Conservation (phyloP, 2,797 vertebrate species). For the Phyllotis vaccarum region DNA sequence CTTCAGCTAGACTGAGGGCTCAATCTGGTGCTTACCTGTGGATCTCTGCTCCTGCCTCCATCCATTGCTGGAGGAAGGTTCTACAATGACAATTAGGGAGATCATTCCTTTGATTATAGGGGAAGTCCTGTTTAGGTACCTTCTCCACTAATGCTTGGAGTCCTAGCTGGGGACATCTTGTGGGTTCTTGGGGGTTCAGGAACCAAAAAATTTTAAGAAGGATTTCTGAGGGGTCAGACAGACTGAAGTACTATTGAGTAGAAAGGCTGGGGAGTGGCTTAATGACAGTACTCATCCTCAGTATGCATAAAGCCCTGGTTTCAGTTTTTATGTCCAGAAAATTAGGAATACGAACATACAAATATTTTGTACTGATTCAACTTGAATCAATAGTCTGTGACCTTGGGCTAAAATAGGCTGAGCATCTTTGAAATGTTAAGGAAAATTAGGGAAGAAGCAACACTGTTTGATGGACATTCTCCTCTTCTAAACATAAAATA, state of each 20-base stretch:
- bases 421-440: not conserved
- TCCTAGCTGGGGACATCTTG: too few relatives aligned
- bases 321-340: not conserved
- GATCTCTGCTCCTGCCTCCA: too few relatives aligned
- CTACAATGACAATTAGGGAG: too few relatives aligned
- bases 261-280: not conserved
- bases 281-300: not conserved
- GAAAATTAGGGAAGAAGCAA: not conserved
- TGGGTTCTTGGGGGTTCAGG: not conserved
- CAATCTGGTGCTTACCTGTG: too few relatives aligned
- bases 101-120: too few relatives aligned
- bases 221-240: not conserved
- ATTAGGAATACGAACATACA: not conserved
- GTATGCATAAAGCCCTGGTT: not conserved
- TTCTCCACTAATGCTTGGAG: too few relatives aligned
- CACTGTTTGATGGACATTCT: not conserved
- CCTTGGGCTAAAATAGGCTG: not conserved
- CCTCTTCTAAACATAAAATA: not conserved
- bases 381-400: not conserved
- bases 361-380: not conserved
- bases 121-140: too few relatives aligned
- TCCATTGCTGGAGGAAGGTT: too few relatives aligned
- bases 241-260: not conserved
- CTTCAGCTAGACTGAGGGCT: too few relatives aligned
- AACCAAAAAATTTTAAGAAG: not conserved